A percentile compares a stretch with the other conserved stretches of the same genome.
Evolutionary conservation across 2,113 vertebrate species (phyloP).

Genomic region (Numida meleagris): DNA sequence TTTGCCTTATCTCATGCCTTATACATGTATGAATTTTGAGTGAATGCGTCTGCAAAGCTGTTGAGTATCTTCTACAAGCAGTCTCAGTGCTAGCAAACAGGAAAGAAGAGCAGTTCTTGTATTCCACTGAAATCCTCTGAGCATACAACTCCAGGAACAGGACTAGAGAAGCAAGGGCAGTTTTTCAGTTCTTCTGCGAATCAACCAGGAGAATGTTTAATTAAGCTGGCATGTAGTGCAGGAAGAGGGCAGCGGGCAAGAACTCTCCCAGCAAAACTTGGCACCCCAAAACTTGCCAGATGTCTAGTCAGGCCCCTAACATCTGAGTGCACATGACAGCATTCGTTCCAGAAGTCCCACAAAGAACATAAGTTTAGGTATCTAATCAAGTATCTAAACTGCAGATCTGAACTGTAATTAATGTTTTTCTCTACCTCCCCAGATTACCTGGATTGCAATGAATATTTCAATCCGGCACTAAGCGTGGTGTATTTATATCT

Average conservation of each 20-base stretch:
- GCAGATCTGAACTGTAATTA: neutral
- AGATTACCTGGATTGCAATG: neutral
- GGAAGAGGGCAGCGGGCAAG: neutral
- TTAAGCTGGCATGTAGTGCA: neutral
- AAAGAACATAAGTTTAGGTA: rapidly evolving
- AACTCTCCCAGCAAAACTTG: rapidly evolving
- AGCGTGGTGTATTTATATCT: neutral
- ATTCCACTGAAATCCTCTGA: rapidly evolving
- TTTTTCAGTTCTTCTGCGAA: neutral
- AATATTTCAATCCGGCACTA: neutral
- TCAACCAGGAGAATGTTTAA: rapidly evolving
- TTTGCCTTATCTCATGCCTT: neutral
- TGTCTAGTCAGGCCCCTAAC: rapidly evolving
- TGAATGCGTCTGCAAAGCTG: neutral
- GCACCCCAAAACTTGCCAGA: rapidly evolving
- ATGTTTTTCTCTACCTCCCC: neutral
- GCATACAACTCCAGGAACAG: neutral
- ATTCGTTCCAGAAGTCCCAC: neutral
- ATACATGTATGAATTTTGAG: neutral
- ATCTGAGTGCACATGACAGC: rapidly evolving
- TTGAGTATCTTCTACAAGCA: neutral
- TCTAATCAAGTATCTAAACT: neutral
- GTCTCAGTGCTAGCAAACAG: rapidly evolving
- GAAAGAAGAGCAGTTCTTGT: rapidly evolving
- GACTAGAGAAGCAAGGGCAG: neutral